Percentiles rank a stretch among this genome's conserved stretches.
phyloP scores from a whole-genome alignment of 2,797 vertebrate species.

The Chloroceryle inda region DNA sequence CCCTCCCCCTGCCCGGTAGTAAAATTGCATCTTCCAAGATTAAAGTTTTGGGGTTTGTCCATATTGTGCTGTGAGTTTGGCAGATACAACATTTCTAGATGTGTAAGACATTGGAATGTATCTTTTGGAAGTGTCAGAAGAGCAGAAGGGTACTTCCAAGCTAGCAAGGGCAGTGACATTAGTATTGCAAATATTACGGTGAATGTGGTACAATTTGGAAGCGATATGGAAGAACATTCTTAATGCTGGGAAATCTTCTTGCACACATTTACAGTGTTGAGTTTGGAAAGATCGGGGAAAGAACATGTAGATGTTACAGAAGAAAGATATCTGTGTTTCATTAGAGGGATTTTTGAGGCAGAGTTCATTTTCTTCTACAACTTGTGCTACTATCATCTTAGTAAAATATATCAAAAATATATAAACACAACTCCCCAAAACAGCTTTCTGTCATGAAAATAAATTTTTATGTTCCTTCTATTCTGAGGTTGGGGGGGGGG shows the following conservation, averaged over 20 bases:
- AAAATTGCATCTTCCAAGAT: not conserved
- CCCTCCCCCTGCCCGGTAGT: fast-evolving
- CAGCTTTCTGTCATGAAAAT: not conserved
- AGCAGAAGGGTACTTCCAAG: not conserved
- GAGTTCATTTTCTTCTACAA: not conserved
- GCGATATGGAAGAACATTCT: not conserved
- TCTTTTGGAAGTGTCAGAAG: not conserved
- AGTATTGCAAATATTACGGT: not conserved
- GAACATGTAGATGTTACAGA: not conserved
- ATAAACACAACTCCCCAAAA: not conserved
- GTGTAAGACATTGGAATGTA: fast-evolving
- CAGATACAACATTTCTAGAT: not conserved
- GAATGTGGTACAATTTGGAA: not conserved
- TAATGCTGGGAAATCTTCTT: not conserved
- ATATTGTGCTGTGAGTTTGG: not conserved
- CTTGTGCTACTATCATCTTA: not conserved
- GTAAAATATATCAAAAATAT: not conserved
- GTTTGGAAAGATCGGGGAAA: not conserved
- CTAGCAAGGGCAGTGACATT: not conserved
- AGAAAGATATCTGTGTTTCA: not conserved
- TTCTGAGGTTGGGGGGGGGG: not conserved
- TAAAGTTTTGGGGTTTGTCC: not conserved
- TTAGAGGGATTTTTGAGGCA: not conserved
- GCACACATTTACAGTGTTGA: not conserved
- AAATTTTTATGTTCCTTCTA: not conserved